These are phyloP conservation scores for Poliocrania exsul DNA, from an alignment of 2,797 vertebrate species.

Conservation along the genomic window DNA sequence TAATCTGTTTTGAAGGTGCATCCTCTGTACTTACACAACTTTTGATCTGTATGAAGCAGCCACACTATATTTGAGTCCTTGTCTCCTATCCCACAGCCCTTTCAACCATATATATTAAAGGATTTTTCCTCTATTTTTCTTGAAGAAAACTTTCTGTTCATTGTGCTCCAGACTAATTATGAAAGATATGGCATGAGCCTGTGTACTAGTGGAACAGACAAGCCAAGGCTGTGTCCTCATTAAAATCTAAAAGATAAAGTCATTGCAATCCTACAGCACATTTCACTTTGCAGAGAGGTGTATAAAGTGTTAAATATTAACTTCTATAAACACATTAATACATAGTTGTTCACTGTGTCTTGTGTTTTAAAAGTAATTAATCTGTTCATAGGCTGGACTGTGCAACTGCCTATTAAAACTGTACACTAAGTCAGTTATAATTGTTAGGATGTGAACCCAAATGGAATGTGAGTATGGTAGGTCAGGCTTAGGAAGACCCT, in stretches of 20 bases:
- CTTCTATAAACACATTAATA: background rate
- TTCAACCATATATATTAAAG: background rate
- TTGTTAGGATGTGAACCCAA: background rate
- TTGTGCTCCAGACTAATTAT: background rate
- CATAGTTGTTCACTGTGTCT: background rate
- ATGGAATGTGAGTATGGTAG: background rate
- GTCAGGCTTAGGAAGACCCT: background rate
- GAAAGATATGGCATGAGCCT: background rate
- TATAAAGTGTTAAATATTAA: background rate
- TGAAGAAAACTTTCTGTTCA: background rate
- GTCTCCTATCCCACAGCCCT: background rate
- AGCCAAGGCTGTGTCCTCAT: background rate
- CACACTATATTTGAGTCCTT: background rate
- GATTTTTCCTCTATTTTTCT: background rate
- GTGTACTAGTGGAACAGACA: background rate
- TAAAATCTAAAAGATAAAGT: background rate
- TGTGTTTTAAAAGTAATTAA: background rate
- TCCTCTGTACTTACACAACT: background rate
- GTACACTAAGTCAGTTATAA: background rate
- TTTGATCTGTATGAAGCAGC: background rate
- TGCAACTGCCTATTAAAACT: background rate
- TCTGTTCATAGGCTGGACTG: background rate
- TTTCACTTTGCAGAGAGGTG: background rate
- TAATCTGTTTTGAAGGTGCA: background rate
- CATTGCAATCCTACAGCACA: accelerated